A percentile compares a stretch with the other conserved stretches of the same genome.
phyloP scores from a whole-genome alignment of 2,888 invertebrate genomes.

The Apamea sordens region DNA sequence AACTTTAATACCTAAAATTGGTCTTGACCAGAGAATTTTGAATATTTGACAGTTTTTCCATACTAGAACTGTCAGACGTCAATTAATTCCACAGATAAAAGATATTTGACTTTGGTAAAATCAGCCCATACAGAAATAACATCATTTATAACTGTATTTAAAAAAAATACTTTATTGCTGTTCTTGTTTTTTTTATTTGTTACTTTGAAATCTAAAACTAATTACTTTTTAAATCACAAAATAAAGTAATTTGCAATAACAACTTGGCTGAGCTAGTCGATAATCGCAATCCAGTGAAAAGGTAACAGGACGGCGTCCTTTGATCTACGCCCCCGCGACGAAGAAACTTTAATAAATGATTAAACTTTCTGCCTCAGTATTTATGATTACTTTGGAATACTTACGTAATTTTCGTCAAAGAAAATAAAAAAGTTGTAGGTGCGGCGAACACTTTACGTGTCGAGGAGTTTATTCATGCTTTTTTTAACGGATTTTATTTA shows the following conservation, averaged over 20 bases:
- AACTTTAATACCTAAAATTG: too few species aligned
- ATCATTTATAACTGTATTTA: background rate
- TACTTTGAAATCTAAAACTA: conserved; percentile 3
- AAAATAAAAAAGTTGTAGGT: conserved; percentile 57
- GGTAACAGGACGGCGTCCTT: conserved; percentile 57
- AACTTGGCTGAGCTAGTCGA: conserved; percentile 39
- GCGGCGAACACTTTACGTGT: conserved; percentile 21
- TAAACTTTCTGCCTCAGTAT: conserved; percentile 74
- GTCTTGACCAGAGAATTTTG: too few species aligned
- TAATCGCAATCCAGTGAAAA: conserved; percentile 49
- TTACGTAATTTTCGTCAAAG: conserved; percentile 71
- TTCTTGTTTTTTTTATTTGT: background rate
- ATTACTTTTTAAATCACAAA: conserved; percentile 26
- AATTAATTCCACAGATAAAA: too few species aligned
- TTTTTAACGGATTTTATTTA: conserved; percentile 4
- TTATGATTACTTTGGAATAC: conserved; percentile 74
- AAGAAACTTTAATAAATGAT: conserved; percentile 79
- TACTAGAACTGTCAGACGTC: too few species aligned
- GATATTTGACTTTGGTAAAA: too few species aligned
- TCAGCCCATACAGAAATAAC: background rate
- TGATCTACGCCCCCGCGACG: conserved; percentile 64
- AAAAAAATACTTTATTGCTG: too few species aligned
- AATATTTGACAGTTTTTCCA: too few species aligned
- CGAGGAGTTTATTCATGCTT: conserved; percentile 11
- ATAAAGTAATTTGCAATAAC: conserved; percentile 28